Percentiles rank a stretch among this genome's conserved stretches.
Evolutionary conservation across 2,888 invertebrate genomes (phyloP).

Genomic region (Gastracanthus pulcherrimus): DNA sequence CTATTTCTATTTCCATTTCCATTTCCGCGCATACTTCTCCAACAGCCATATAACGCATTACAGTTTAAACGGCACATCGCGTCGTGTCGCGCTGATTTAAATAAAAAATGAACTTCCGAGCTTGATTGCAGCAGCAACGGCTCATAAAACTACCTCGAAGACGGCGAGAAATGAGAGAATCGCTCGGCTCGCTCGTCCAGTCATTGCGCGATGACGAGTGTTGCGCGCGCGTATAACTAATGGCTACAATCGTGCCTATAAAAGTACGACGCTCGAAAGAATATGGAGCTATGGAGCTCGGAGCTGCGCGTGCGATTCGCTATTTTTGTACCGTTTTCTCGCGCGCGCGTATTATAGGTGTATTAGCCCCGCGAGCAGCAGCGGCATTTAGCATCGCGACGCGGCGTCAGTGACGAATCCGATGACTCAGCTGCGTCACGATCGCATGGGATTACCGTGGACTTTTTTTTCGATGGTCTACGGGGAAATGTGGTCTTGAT

Average conservation of each 20-base stretch:
- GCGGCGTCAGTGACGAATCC: conserved; percentile 5
- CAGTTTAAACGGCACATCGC: neutral
- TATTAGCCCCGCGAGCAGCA: no score
- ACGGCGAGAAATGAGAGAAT: neutral
- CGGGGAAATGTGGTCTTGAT: no score
- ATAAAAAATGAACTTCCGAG: neutral
- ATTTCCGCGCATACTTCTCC: no score
- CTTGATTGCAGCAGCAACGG: neutral
- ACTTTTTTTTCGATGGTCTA: neutral
- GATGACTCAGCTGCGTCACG: conserved; percentile 22
- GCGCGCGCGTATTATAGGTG: neutral
- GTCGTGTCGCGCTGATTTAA: neutral
- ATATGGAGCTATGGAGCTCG: conserved; percentile 24
- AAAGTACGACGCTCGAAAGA: conserved; percentile 20
- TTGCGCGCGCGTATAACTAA: neutral
- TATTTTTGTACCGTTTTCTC: conserved; percentile 33
- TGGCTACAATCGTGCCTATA: conserved; percentile 11
- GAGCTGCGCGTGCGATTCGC: no score
- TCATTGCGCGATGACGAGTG: neutral
- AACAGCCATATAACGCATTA: no score
- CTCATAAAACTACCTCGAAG: neutral
- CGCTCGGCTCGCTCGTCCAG: neutral
- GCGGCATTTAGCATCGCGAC: neutral
- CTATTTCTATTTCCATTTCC: no score
- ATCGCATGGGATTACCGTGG: neutral